Conservation (phyloP, 2,888 invertebrate genomes). For the Parnassius glacialis region DNA sequence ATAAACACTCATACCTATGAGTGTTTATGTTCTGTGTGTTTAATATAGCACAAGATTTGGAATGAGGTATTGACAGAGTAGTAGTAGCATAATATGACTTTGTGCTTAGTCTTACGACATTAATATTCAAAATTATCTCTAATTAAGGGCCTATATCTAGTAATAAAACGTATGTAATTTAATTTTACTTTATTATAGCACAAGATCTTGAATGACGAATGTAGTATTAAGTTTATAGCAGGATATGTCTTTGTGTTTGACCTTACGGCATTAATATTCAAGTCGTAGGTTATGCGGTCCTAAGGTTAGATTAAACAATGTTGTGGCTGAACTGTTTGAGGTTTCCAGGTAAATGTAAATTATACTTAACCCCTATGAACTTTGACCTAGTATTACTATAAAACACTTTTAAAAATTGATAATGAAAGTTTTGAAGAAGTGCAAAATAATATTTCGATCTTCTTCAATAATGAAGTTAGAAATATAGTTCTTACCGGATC, state of each 20-base stretch:
- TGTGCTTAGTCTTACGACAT: neutral
- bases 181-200: neutral
- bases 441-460: no score
- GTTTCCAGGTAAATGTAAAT: constrained; percentile 11
- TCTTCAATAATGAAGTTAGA: no score
- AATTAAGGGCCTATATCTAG: neutral
- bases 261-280: constrained; percentile 5
- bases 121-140: neutral
- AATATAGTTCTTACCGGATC: no score
- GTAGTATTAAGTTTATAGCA: neutral
- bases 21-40: no score
- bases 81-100: no score
- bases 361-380: constrained; percentile 3
- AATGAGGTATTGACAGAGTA: no score
- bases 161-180: neutral
- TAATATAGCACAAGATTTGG: no score
- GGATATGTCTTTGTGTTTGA: neutral
- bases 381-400: neutral
- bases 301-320: constrained; percentile 15
- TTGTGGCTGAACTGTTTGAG: constrained; percentile 5
- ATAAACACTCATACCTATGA: no score
- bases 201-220: neutral
- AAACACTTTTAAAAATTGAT: neutral
- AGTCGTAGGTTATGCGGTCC: constrained; percentile 9
- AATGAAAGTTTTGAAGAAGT: no score